Evolutionary conservation across 2,797 vertebrate species (phyloP).

Genomic region (Lateolabrax maculatus): DNA sequence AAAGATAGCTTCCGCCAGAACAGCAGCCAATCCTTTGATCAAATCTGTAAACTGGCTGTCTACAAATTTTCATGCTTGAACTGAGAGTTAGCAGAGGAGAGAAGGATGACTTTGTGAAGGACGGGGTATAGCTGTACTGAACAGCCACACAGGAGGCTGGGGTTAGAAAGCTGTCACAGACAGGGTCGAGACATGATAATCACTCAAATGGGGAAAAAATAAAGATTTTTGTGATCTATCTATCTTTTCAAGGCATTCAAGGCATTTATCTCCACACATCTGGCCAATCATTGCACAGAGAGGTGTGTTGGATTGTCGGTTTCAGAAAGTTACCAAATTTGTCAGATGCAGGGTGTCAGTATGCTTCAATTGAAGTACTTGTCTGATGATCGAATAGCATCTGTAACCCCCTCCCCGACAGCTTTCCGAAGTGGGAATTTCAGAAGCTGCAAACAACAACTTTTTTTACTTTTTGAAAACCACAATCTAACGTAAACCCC

Average conservation of each 20-base stretch:
- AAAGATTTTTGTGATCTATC: too few species aligned
- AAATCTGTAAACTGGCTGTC: constrained; percentile 39
- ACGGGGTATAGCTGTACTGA: too few species aligned
- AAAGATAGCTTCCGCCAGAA: constrained; percentile 9
- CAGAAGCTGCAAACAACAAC: too few species aligned
- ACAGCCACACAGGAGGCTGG: too few species aligned
- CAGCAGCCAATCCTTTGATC: constrained; percentile 6
- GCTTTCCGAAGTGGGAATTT: too few species aligned
- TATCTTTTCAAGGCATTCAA: too few species aligned
- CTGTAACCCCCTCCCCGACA: too few species aligned
- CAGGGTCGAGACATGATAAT: background rate
- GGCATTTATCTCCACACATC: background rate
- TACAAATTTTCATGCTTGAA: constrained; percentile 1
- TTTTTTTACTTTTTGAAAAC: too few species aligned
- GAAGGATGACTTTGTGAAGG: background rate
- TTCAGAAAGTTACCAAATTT: constrained; percentile 3
- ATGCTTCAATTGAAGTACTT: background rate
- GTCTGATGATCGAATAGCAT: too few species aligned
- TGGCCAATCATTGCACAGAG: background rate
- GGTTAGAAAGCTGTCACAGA: background rate
- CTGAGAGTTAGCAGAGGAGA: background rate
- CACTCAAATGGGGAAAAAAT: constrained; percentile 5
- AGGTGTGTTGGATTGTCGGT: background rate
- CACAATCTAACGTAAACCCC: too few species aligned
- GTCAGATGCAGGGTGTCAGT: background rate